Percentiles rank a stretch among this genome's conserved stretches.
phyloP scores from a whole-genome alignment of 2,113 vertebrate genomes.

The Apteryx owenii region DNA sequence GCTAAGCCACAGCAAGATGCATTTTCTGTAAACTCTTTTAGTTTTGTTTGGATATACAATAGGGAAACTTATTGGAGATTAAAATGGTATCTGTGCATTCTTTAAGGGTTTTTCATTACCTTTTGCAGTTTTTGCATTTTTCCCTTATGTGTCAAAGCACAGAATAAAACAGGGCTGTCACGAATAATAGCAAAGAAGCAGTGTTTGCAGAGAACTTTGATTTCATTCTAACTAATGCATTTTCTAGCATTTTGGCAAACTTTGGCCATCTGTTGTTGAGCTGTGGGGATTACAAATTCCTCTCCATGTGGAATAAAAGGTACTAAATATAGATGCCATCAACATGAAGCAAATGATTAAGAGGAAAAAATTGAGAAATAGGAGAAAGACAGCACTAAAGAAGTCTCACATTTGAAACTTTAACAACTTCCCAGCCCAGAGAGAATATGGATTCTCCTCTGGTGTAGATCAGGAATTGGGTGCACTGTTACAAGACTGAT shows the following conservation, averaged over 20 bases:
- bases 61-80: neutral
- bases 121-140: neutral
- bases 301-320: neutral
- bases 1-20: neutral
- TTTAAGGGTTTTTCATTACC: conserved; percentile 17
- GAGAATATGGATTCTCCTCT: neutral
- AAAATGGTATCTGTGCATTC: conserved; percentile 16
- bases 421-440: neutral
- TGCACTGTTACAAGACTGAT: neutral
- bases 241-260: conserved; percentile 39
- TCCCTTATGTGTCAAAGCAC: neutral
- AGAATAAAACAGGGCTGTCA: neutral
- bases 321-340: neutral
- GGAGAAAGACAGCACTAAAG: neutral
- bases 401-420: neutral
- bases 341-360: neutral
- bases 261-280: neutral
- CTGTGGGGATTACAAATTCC: neutral
- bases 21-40: neutral
- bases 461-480: neutral
- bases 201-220: conserved; percentile 20
- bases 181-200: neutral
- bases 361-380: neutral
- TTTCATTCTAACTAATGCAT: conserved; percentile 13
- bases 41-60: neutral